A percentile compares a stretch with the other conserved stretches of the same genome.
These are phyloP conservation scores for Esox lucius DNA, from an alignment of 2,797 vertebrate genomes.

Conservation along the genomic window DNA sequence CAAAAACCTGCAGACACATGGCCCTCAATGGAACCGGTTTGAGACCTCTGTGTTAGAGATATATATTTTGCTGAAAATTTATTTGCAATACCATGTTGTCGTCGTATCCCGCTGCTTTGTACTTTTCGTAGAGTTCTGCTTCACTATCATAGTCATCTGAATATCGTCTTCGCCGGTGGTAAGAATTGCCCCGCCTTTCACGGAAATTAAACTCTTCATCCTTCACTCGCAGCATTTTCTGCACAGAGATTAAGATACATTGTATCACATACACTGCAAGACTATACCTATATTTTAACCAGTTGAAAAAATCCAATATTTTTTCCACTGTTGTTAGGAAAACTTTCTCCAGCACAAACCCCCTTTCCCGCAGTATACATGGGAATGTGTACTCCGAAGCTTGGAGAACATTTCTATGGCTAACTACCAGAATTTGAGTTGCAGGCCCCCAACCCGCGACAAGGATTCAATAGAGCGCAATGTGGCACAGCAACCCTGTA, in stretches of 20 bases:
- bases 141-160: slow-evolving; percentile 88
- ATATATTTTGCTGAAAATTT: not conserved
- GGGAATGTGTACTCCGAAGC: too few species aligned
- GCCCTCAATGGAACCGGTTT: too few species aligned
- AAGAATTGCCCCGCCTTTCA: slow-evolving; percentile 83
- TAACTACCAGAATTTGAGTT: too few species aligned
- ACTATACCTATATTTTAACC: not conserved
- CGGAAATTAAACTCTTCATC: slow-evolving; percentile 80
- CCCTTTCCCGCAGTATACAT: too few species aligned
- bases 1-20: too few species aligned
- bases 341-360: too few species aligned
- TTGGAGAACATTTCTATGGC: too few species aligned
- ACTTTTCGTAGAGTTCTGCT: slow-evolving; percentile 86
- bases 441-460: too few species aligned
- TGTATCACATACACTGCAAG: slow-evolving; percentile 4
- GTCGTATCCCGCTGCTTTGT: slow-evolving; percentile 78
- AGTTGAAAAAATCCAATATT: not conserved
- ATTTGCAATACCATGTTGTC: slow-evolving; percentile 63
- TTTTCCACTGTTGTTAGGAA: too few species aligned
- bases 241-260: slow-evolving; percentile 25
- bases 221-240: slow-evolving; percentile 93
- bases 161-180: slow-evolving; percentile 80
- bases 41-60: too few species aligned
- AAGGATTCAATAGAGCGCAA: too few species aligned
- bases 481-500: too few species aligned